phyloP scores from a whole-genome alignment of 2,113 vertebrate species.

The Muntiacus muntjak region DNA sequence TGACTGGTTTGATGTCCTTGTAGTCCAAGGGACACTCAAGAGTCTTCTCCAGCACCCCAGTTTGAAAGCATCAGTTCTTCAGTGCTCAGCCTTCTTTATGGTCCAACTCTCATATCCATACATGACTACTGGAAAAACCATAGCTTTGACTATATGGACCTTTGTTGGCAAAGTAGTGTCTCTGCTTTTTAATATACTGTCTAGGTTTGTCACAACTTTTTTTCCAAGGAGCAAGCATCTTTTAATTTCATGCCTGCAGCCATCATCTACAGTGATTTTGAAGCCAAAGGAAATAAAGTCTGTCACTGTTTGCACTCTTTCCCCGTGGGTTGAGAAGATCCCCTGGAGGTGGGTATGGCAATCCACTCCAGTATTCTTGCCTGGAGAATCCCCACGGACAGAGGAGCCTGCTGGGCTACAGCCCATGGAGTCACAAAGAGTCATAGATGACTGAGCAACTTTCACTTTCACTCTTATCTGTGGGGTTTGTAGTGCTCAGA shows the following conservation, averaged over 20 bases:
- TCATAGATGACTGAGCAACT: neutral
- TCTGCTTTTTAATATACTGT: neutral
- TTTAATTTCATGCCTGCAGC: neutral
- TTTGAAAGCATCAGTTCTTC: rapidly evolving
- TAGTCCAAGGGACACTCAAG: neutral
- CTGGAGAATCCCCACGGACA: neutral
- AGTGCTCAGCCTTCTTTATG: neutral
- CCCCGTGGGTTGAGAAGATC: neutral
- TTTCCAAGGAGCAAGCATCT: neutral
- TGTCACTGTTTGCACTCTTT: neutral
- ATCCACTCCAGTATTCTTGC: neutral
- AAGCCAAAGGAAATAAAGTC: neutral
- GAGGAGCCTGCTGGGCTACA: neutral
- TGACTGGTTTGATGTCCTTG: neutral
- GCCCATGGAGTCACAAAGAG: neutral
- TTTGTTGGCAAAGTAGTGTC: neutral
- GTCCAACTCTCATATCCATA: neutral
- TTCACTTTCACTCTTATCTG: neutral
- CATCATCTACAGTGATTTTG: neutral
- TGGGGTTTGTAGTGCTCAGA: neutral
- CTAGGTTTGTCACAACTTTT: neutral
- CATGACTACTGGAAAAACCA: neutral
- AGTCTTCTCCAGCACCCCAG: neutral
- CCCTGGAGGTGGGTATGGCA: neutral
- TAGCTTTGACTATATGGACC: neutral